These are phyloP conservation scores for Acrocephalus scirpaceus DNA, from an alignment of 2,797 vertebrate species.

Conservation along the genomic window DNA sequence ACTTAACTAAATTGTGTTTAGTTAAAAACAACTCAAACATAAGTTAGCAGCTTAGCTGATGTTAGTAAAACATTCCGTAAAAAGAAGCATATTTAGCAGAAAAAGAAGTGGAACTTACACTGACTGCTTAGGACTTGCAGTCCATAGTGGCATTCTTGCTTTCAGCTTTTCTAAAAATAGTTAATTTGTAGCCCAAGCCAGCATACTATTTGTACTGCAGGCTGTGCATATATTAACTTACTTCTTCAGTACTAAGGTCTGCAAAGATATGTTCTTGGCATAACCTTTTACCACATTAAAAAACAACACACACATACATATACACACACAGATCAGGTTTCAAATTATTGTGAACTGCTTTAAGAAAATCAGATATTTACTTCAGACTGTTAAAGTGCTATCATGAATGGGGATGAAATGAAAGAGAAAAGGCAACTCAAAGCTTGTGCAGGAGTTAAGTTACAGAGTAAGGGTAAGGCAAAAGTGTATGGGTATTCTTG, in stretches of 20 bases:
- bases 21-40: neutral
- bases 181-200: neutral
- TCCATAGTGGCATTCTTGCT: neutral
- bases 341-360: neutral
- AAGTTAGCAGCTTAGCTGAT: neutral
- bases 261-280: neutral
- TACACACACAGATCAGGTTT: neutral
- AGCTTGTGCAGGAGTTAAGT: neutral
- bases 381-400: neutral
- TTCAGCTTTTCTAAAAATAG: neutral
- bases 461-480: neutral
- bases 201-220: neutral
- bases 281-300: neutral
- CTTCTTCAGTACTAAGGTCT: neutral
- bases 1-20: neutral
- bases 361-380: constrained; percentile 24
- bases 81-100: neutral
- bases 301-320: neutral
- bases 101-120: neutral
- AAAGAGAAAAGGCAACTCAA: neutral
- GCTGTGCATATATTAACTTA: neutral
- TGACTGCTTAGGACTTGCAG: neutral
- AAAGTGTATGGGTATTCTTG: neutral
- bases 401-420: neutral
- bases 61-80: neutral